Conservation (phyloP, 2,113 vertebrate species). For the Cairina moschata region DNA sequence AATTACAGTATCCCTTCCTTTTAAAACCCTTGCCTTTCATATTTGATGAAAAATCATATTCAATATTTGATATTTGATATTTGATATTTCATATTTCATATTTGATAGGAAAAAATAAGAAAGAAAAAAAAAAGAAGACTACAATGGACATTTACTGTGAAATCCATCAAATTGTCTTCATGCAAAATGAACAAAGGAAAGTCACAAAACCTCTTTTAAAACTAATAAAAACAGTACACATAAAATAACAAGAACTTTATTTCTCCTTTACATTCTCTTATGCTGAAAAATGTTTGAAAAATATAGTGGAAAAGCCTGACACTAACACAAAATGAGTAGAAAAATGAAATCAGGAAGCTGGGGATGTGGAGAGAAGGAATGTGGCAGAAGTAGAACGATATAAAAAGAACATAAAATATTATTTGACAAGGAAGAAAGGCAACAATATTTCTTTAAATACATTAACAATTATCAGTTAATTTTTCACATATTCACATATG, state of each 20-base stretch:
- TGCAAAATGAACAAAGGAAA: neutral
- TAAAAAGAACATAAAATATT: neutral
- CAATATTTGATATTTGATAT: neutral
- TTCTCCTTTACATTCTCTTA: neutral
- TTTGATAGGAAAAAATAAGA: neutral
- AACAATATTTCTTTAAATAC: neutral
- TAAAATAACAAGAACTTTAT: neutral
- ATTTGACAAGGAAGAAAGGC: neutral
- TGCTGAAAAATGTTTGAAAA: neutral
- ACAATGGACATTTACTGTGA: neutral
- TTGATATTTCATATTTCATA: neutral
- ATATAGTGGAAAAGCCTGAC: neutral
- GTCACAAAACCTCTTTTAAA: neutral
- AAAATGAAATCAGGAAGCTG: neutral
- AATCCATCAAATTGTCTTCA: neutral
- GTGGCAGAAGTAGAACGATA: neutral
- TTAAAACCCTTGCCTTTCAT: neutral
- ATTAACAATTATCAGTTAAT: neutral
- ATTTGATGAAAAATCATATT: neutral
- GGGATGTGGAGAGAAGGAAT: neutral
- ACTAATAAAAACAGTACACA: neutral
- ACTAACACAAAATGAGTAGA: neutral
- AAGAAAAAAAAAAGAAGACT: neutral
- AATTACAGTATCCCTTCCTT: neutral
- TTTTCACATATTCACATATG: neutral